phyloP scores from a whole-genome alignment of 2,797 vertebrate species.

The Eurystomus glaucurus region DNA sequence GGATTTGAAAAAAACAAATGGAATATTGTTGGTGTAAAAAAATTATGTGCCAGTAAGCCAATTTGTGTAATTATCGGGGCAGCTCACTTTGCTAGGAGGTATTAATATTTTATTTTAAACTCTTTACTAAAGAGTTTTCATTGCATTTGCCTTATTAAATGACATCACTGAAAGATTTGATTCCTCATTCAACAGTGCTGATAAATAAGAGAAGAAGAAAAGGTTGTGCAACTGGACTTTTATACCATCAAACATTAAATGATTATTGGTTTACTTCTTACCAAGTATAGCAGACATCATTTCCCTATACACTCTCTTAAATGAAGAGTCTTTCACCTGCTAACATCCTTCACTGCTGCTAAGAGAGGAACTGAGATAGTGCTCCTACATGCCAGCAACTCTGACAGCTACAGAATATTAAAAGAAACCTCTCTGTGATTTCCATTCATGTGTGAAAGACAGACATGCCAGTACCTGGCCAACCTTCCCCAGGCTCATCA shows the following conservation, averaged over 20 bases:
- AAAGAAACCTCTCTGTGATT: not conserved
- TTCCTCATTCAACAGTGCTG: not conserved
- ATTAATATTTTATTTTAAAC: slow-evolving; percentile 32
- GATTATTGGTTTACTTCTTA: not conserved
- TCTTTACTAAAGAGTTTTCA: not conserved
- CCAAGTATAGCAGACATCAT: not conserved
- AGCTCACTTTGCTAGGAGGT: not conserved
- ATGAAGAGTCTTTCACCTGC: not conserved
- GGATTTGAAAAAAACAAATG: not conserved
- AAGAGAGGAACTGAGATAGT: not conserved
- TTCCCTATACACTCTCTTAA: not conserved
- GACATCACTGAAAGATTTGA: not conserved
- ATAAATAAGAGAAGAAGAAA: not conserved
- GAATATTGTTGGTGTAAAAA: not conserved
- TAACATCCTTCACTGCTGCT: not conserved
- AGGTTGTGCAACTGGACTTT: not conserved
- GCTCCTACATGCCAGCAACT: not conserved
- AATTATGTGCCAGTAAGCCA: not conserved
- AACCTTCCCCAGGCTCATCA: not conserved
- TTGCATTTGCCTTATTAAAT: not conserved
- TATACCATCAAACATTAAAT: not conserved
- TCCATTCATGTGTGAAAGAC: not conserved
- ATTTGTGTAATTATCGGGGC: not conserved
- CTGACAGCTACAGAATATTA: not conserved
- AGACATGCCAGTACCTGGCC: not conserved